Evolutionary conservation across 2,113 vertebrate genomes (phyloP), one percentile per base, ranked within the genome.

Genomic region (Rhynchomys soricoides): DNA sequence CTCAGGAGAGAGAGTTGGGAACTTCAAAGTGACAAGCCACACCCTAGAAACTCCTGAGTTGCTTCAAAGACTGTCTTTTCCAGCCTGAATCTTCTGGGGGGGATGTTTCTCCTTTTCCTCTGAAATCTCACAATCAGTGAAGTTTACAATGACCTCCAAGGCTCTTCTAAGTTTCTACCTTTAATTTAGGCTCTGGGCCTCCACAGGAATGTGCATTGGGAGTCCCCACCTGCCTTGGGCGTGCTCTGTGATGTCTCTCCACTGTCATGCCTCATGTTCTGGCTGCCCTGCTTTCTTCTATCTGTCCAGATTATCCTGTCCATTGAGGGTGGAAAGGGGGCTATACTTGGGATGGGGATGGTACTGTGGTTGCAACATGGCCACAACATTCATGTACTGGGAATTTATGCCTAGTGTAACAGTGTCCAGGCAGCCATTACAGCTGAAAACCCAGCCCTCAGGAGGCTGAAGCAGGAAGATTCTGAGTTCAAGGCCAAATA

Each of bases 21-120:
- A 48, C 70, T 71, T 96, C 90, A 95, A 37, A 94, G 96, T 43
- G 64, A 83, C 55, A 50, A 13, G 22, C 77, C 0, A 0, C 59
- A 48, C 62, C 31, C 7, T 21, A 90, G 74, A 87, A 86, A 37
- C 40, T 74, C 48, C 73, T 4, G 59, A 74, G 71, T 59, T 9
- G 75, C 90, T 81, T 90, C 92, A 88, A 81, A 93, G 83, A n/a
- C 55, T 1, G 24, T 31, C 86, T 90, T 31, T 73, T 57, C 86
- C 37, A 57, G 37, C 45, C 43, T 45, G 81, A 81, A 52, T n/a
- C 45, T 74, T 86, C 64, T 12, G 12, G 15, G 52, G 11, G 52
- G 70, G 52, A 31, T 4, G 19, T 59, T 86, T 94, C 22, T 43
- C 77, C 64, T 66, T 12, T 4, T 0, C 48, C 90, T 86, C 89